These are phyloP conservation scores for Drosophila setifemur DNA, from an alignment of 1,140 invertebrate species.

Conservation along the genomic window DNA sequence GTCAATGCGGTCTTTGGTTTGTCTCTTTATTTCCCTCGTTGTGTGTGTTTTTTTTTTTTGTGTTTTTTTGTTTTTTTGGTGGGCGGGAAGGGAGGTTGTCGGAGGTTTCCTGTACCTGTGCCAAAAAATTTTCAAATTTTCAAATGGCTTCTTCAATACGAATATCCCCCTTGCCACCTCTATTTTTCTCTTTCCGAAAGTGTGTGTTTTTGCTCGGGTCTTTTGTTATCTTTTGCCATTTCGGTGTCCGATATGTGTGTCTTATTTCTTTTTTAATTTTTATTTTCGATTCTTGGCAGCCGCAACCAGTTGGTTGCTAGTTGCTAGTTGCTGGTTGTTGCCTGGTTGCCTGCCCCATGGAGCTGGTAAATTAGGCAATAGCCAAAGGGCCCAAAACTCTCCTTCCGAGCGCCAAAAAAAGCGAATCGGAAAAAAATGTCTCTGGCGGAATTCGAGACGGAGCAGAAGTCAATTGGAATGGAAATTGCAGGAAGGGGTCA, in stretches of 20 bases:
- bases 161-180: not conserved
- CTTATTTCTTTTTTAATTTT: conserved; percentile 73
- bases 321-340: no score
- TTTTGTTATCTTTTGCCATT: conserved; percentile 73
- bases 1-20: conserved; percentile 79
- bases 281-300: conserved; percentile 58
- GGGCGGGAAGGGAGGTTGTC: not conserved
- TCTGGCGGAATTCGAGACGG: conserved; percentile 32
- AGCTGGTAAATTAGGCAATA: conserved; percentile 71
- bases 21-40: conserved; percentile 74
- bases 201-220: conserved; percentile 29
- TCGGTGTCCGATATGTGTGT: conserved; percentile 37
- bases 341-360: conserved; percentile 30
- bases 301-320: conserved; percentile 36
- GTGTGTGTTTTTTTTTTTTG: conserved; percentile 36
- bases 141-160: conserved; percentile 78
- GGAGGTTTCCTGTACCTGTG: conserved; percentile 71
- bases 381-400: conserved; percentile 46
- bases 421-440: conserved; percentile 15
- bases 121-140: conserved; percentile 81
- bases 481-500: conserved; percentile 24
- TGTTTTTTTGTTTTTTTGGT: conserved; percentile 17
- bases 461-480: conserved; percentile 43
- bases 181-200: conserved; percentile 34
- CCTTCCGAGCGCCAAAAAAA: conserved; percentile 11